Evolutionary conservation across 2,113 vertebrate genomes (phyloP), one percentile per base, ranked within the genome.

Genomic region (Herpailurus yagouaroundi): DNA sequence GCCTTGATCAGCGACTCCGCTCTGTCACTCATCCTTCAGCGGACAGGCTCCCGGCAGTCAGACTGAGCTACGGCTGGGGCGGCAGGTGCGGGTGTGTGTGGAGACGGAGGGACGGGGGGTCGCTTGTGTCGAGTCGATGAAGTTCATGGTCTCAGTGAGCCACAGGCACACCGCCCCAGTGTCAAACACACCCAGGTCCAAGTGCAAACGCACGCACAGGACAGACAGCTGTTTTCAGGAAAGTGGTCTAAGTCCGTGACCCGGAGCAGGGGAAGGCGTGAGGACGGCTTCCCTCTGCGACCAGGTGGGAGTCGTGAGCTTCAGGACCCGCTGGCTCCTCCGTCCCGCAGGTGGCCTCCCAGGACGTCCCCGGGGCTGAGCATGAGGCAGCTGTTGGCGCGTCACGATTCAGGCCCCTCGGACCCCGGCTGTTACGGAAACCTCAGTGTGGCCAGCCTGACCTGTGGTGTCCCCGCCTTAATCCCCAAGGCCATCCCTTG

Each of bases 21-120:
- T 3, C 27, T 7, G 3, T 15, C n/a, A 0, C 9, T 0, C 3
- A 45, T 2, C 0, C 3, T 0, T 1, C 29, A 1, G 1, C 2
- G 0, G 21, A 27, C 18, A 9, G 48, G 25, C 3, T 21, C 14
- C 11, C 4, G 1, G 38, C 6, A 16, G 10, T 21, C 19, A 1
- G 10, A 3, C 1, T 0, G 29, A 6, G 55, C 1, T 15, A 0
- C 7, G 0, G 6, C 45, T 0, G 25, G 33, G 76, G 68, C 50
- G 76, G 68, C 50, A 0, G 68, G 41, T 33, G 27, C 1, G 0
- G 31, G 41, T 3, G 3, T n/a, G 45, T 0, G 4, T 27, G 41
- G 14, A 57, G 9, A 14, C 16, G 25, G 33, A 7, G 33, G 31
- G 29, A n/a, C 36, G 14, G 2, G 0, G 0, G 0, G 23, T 23